Conservation (phyloP, 53 echinoderm and acorn worm genomes). For the Holothuria scabra region DNA sequence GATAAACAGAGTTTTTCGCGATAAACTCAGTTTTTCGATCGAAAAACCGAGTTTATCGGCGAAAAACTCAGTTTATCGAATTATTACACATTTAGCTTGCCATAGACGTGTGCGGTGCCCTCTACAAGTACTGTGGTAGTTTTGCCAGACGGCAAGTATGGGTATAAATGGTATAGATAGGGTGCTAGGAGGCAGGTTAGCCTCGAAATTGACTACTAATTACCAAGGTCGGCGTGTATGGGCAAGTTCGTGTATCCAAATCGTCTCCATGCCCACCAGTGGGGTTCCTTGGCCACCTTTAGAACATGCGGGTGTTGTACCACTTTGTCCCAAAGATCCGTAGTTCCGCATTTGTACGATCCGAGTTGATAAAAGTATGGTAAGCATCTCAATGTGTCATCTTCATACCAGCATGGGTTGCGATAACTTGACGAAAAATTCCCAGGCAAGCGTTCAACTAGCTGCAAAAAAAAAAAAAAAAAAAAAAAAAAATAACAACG, state of each 20-base stretch:
- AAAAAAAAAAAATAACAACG: too few relatives aligned
- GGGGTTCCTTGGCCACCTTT: constrained; percentile 26
- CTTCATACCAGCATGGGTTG: constrained; percentile 32
- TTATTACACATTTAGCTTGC: too few relatives aligned
- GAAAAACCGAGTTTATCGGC: too few relatives aligned
- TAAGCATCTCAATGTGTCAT: not conserved
- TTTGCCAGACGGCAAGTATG: too few relatives aligned
- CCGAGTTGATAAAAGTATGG: constrained; percentile 38
- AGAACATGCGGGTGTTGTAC: constrained; percentile 13
- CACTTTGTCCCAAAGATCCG: constrained; percentile 39
- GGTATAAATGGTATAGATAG: too few relatives aligned
- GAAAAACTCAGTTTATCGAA: too few relatives aligned
- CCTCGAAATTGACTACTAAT: not conserved
- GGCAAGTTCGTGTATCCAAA: constrained; percentile 19
- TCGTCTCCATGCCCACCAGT: constrained; percentile 40
- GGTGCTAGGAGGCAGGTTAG: too few relatives aligned
- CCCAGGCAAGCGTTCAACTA: constrained; percentile 6
- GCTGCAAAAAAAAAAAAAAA: too few relatives aligned
- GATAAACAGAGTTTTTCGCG: too few relatives aligned
- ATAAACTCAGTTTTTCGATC: too few relatives aligned
- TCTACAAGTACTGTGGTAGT: too few relatives aligned
- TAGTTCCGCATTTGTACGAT: constrained; percentile 25
- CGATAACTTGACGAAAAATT: constrained; percentile 1
- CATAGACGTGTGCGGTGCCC: too few relatives aligned
- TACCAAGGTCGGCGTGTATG: constrained; percentile 1